These are phyloP conservation scores for Octodon degus DNA, from an alignment of 2,113 vertebrate species.

Conservation along the genomic window DNA sequence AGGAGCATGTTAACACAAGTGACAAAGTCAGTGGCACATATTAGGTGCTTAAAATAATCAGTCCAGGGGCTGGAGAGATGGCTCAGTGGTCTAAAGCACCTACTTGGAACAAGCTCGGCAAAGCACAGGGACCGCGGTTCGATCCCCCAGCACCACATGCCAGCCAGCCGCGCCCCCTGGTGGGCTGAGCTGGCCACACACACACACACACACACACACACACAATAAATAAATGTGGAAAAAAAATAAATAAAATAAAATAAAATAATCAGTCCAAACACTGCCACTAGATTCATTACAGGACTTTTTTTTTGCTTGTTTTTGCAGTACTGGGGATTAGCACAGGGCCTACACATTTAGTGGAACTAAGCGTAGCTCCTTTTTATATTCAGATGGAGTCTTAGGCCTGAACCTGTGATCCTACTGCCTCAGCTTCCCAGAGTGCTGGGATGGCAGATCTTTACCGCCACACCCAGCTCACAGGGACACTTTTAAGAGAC, in stretches of 20 bases:
- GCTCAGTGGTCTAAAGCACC: no score
- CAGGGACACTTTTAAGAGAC: not conserved
- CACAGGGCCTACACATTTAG: not conserved
- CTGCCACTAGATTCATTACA: not conserved
- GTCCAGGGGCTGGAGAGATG: not conserved
- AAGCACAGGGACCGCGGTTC: no score
- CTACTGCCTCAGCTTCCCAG: not conserved
- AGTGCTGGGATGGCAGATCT: not conserved
- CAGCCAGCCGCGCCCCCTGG: no score
- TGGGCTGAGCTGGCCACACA: no score
- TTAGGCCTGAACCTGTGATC: not conserved
- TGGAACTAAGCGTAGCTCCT: not conserved
- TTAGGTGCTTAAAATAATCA: conserved; percentile 4
- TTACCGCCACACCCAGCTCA: not conserved
- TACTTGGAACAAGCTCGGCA: no score
- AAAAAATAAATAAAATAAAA: no score
- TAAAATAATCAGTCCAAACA: not conserved
- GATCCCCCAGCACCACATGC: no score
- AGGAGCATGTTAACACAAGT: conserved; percentile 20
- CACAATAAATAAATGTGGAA: no score
- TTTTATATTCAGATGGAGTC: not conserved
- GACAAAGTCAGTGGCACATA: not conserved
- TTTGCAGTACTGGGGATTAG: not conserved
- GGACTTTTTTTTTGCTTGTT: not conserved
- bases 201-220: no score